phyloP scores from a whole-genome alignment of 92 coral and sea anemone genomes.

The Bergia puertoricense region DNA sequence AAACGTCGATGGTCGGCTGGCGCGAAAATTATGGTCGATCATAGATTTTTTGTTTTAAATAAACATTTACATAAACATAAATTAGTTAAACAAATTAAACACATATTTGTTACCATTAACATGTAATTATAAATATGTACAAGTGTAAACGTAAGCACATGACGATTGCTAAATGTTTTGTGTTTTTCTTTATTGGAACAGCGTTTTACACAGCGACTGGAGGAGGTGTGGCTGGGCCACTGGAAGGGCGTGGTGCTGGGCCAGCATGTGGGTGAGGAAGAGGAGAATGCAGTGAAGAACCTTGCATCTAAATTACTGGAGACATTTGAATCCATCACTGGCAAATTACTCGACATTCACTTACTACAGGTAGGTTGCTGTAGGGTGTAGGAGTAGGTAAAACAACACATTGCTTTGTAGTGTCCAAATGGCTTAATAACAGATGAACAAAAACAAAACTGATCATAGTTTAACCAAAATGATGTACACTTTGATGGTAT shows the following conservation, averaged over 20 bases:
- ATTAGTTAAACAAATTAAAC: too few relatives aligned
- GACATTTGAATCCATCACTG: conserved; percentile 41
- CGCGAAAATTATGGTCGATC: neutral
- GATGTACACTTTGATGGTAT: too few relatives aligned
- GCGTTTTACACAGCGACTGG: conserved; percentile 72
- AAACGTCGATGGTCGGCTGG: neutral
- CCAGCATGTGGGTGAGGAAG: conserved; percentile 48
- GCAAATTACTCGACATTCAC: conserved; percentile 55
- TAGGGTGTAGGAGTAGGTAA: too few relatives aligned
- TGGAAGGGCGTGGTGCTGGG: conserved; percentile 94
- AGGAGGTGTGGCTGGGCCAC: conserved; percentile 91
- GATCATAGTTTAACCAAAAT: too few relatives aligned
- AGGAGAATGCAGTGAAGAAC: conserved; percentile 36
- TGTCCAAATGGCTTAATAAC: too few relatives aligned
- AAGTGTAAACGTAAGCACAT: too few relatives aligned
- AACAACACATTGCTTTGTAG: too few relatives aligned
- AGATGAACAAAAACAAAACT: too few relatives aligned
- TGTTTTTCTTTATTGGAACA: conserved; percentile 19
- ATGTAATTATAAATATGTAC: too few relatives aligned
- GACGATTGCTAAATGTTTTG: neutral
- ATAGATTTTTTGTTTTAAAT: neutral
- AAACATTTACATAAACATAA: neutral
- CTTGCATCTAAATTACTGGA: conserved; percentile 51
- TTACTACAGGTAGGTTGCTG: conserved; percentile 66
- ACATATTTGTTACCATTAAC: too few relatives aligned